Evolutionary conservation across 2,797 vertebrate genomes (phyloP).

Genomic region (Sebastes steindachneri): DNA sequence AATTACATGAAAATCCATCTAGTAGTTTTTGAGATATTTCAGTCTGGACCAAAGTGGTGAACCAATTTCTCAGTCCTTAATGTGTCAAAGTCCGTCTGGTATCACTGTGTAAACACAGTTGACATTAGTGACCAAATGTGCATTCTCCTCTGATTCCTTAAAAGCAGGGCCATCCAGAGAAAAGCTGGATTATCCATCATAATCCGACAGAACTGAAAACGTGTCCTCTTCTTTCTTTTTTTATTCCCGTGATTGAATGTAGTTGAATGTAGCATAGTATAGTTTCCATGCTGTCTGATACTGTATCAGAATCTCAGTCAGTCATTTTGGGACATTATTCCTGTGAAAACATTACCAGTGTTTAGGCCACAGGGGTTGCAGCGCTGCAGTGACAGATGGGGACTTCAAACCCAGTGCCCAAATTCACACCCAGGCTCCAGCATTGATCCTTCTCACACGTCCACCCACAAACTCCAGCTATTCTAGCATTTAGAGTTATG

Average conservation of each 20-base stretch:
- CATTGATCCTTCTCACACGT: neutral
- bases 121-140: neutral
- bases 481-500: neutral
- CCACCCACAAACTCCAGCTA: neutral
- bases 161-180: slow-evolving; percentile 14
- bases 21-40: neutral
- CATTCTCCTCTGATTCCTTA: slow-evolving; percentile 8
- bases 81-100: neutral
- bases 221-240: neutral
- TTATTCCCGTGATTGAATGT: neutral
- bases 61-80: neutral
- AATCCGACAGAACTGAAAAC: slow-evolving; percentile 29
- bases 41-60: neutral
- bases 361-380: neutral
- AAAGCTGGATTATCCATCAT: slow-evolving; percentile 37
- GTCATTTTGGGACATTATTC: neutral
- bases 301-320: neutral
- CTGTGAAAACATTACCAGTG: slow-evolving; percentile 7
- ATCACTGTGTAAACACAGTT: neutral
- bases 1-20: neutral
- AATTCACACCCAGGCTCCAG: slow-evolving; percentile 12
- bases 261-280: neutral
- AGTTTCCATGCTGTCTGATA: neutral
- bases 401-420: neutral
- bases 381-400: slow-evolving; percentile 12